A percentile compares a stretch with the other conserved stretches of the same genome.
Conservation (phyloP, 2,888 invertebrate genomes). For the Xanthia togata region DNA sequence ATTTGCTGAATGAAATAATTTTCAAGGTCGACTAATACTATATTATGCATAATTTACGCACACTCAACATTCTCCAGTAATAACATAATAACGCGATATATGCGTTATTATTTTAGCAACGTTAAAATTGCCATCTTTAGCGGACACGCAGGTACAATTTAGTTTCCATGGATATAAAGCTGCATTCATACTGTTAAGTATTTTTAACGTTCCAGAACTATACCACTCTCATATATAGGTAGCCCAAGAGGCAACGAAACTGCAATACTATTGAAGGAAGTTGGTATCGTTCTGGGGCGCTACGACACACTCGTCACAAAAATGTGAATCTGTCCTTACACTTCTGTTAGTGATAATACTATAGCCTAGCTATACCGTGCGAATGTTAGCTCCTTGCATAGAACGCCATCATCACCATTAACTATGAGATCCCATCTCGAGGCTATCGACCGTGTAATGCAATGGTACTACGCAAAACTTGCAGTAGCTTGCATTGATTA, state of each 20-base stretch:
- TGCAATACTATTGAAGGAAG: neutral
- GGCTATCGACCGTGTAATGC: constrained; percentile 42
- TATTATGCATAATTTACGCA: constrained; percentile 37
- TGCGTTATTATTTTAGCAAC: constrained; percentile 10
- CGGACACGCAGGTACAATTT: constrained; percentile 23
- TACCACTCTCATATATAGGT: too few species aligned
- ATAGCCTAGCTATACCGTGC: constrained; percentile 38
- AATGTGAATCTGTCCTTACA: neutral
- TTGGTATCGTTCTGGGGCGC: neutral
- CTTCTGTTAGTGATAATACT: constrained; percentile 39
- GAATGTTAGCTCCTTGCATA: constrained; percentile 50
- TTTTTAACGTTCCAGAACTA: too few species aligned
- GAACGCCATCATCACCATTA: constrained; percentile 58
- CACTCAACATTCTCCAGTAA: constrained; percentile 43
- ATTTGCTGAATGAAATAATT: constrained; percentile 48
- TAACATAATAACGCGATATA: constrained; percentile 23
- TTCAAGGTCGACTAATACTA: constrained; percentile 35
- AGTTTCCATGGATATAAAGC: neutral
- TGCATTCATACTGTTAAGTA: neutral
- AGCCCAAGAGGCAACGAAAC: neutral
- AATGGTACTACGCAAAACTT: constrained; percentile 47
- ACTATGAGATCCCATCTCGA: constrained; percentile 56
- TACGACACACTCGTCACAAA: neutral
- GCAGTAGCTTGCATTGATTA: constrained; percentile 22
- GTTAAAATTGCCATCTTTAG: constrained; percentile 21